Evolutionary conservation across 1,140 invertebrate species (phyloP), one percentile per base, ranked within the genome.

Genomic region (Cecropterus lyciades): DNA sequence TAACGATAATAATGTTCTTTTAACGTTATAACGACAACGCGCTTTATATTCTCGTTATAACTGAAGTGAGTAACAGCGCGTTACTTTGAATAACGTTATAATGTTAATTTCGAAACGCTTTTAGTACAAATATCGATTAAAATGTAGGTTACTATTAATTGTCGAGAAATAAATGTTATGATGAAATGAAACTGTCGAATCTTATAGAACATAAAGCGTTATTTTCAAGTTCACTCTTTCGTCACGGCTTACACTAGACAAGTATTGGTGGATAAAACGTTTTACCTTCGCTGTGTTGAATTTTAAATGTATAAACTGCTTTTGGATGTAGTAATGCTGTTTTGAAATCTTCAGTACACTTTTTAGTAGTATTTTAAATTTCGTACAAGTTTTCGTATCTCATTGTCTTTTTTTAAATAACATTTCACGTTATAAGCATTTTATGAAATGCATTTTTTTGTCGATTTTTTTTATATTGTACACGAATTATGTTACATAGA

Each of bases 231-330:
- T 49, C 16, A 60, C 6, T 49, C 57, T 49, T 49, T 48, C n/a
- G 15, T 9, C 15, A 43, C 56, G 56, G 11, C 10, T 49, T 13
- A 60, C 11, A 49, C 27, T 60, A 60, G 57, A 49, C 46, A 66
- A 72, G 66, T 73, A 72, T 78, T 74, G 49, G 42, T 68, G 48
- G 45, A 55, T 73, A 70, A 55, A 64, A 66, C 43, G 51, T 46
- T 66, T 37, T 70, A 46, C n/a, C 57, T 55, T 33, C 20, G 60
- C 52, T 69, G 59, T 60, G 57, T 60, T 60, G 57, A 60, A 48
- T 60, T 60, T 48, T n/a, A 37, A 60, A 60, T 60, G 57, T 60
- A 60, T 60, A 60, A 49, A 60, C 57, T 48, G 57, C 57, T 60
- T 60, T 37, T 60, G 37, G 57, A 45, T 60, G 57, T 49, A 60